phyloP scores from a whole-genome alignment of 2,113 vertebrate genomes.

The Oceanites oceanicus region DNA sequence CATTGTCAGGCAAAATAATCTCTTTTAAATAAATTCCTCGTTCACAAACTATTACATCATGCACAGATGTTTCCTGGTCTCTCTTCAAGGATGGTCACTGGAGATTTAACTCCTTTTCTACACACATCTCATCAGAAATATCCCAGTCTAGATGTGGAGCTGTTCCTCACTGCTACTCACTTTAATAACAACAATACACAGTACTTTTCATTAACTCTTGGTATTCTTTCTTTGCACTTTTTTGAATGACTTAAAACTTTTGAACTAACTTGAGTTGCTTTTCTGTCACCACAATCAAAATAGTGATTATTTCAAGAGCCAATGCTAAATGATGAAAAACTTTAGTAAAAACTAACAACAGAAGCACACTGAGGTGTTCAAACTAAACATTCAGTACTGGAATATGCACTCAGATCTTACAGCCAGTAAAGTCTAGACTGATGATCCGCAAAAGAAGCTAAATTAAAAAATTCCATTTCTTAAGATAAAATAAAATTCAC shows the following conservation, averaged over 20 bases:
- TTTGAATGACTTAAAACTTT: neutral
- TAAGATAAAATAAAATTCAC: neutral
- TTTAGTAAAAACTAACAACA: neutral
- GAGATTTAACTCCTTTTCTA: neutral
- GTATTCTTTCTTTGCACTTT: neutral
- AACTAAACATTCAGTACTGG: neutral
- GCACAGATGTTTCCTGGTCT: constrained; percentile 32
- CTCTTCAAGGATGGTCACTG: neutral
- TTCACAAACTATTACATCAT: neutral
- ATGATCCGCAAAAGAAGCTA: neutral
- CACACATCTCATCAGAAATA: neutral
- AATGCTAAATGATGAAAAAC: neutral
- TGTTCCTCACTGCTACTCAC: neutral
- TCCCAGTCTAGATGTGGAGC: neutral
- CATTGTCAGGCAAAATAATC: neutral
- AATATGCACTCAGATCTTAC: neutral
- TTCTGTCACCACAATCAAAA: neutral
- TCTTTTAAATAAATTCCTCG: neutral
- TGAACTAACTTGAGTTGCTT: neutral
- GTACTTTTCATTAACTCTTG: neutral
- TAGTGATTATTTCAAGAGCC: neutral
- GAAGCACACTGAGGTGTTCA: neutral
- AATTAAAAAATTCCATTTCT: neutral
- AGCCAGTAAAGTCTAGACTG: neutral
- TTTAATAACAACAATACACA: neutral